Percentiles rank a stretch among this genome's conserved stretches.
These are phyloP conservation scores for Ibycter americanus DNA, from an alignment of 2,797 vertebrate genomes.

Conservation along the genomic window DNA sequence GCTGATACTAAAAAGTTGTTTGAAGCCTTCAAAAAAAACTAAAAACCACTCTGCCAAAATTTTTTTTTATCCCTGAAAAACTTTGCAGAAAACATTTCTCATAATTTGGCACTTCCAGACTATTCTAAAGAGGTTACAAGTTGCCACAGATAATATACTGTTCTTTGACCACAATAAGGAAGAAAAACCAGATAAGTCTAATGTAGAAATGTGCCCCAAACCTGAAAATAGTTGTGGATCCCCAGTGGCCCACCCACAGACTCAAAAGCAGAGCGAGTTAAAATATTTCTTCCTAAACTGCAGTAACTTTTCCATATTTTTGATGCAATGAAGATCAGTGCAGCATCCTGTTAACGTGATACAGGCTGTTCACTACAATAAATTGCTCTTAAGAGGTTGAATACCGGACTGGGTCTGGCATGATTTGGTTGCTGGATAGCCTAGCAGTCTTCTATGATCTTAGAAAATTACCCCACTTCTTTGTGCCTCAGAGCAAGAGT, in stretches of 20 bases:
- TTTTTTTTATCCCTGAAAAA: not conserved
- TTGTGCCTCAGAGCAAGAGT: not conserved
- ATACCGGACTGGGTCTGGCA: not conserved
- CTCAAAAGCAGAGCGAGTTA: not conserved
- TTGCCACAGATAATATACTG: not conserved
- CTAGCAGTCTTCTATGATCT: not conserved
- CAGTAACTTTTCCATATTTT: not conserved
- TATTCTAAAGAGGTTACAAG: not conserved
- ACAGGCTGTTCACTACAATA: not conserved
- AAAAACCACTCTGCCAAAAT: not conserved
- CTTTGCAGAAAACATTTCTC: not conserved
- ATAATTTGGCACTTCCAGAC: not conserved
- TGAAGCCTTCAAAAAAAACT: not conserved
- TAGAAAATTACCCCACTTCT: not conserved
- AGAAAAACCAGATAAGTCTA: not conserved
- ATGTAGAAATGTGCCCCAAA: not conserved
- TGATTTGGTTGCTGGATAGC: not conserved
- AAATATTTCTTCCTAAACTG: not conserved
- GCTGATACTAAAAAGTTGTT: not conserved
- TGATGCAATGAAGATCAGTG: not conserved
- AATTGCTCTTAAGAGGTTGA: not conserved
- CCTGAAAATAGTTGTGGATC: constrained; percentile 17
- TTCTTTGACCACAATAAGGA: constrained; percentile 19
- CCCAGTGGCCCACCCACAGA: constrained; percentile 17
- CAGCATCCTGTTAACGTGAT: not conserved